These are phyloP conservation scores for Holothuria scabra DNA, from an alignment of 53 echinoderm and acorn worm species.

Conservation along the genomic window DNA sequence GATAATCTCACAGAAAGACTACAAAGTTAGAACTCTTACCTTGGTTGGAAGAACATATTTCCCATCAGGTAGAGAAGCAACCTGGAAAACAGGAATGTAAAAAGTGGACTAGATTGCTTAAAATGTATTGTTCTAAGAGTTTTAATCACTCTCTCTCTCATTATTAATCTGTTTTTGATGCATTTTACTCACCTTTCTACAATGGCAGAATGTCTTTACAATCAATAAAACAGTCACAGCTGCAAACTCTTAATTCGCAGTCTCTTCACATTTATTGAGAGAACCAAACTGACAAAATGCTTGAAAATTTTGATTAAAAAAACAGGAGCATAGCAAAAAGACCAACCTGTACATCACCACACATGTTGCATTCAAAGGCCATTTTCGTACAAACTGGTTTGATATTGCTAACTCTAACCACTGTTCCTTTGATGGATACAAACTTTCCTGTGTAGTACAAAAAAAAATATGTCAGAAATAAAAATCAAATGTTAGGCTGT, in stretches of 20 bases:
- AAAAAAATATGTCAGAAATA: background rate
- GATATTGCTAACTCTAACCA: slow-evolving; percentile 97
- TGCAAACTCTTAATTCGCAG: background rate
- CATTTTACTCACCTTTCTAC: too few species aligned
- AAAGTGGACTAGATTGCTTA: too few species aligned
- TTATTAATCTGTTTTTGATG: too few species aligned
- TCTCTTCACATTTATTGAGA: background rate
- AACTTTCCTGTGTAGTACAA: slow-evolving; percentile 79
- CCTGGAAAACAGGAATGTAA: slow-evolving; percentile 2
- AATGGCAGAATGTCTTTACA: too few species aligned
- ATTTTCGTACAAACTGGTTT: slow-evolving; percentile 97
- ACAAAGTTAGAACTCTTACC: slow-evolving; percentile 42
- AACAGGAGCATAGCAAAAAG: background rate
- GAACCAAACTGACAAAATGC: background rate
- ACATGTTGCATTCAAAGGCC: slow-evolving; percentile 97
- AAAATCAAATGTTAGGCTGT: too few species aligned
- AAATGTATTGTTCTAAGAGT: too few species aligned
- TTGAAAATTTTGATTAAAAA: background rate
- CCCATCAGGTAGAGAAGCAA: slow-evolving; percentile 72
- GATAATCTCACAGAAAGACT: too few species aligned
- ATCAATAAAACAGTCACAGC: background rate
- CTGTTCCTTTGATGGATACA: slow-evolving; percentile 91
- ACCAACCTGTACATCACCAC: slow-evolving; percentile 94
- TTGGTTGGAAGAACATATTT: slow-evolving; percentile 85
- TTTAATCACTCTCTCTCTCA: too few species aligned